Evolutionary conservation across 2,888 invertebrate genomes (phyloP).

Genomic region (Raillietiella orientalis): DNA sequence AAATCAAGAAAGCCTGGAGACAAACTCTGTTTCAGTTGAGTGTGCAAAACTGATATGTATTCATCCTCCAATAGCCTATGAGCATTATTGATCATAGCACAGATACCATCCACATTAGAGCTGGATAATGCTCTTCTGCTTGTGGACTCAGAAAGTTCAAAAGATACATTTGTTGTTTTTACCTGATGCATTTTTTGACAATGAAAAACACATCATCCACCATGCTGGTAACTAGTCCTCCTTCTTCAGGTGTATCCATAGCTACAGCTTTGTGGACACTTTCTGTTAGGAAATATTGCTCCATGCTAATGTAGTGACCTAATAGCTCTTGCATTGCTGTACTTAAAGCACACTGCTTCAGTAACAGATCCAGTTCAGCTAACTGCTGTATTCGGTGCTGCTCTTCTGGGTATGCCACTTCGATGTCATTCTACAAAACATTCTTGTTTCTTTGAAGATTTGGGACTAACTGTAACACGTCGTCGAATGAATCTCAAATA

Average conservation of each 20-base stretch:
- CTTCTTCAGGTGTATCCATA: slow-evolving; percentile 34
- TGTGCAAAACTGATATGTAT: slow-evolving; percentile 1
- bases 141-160: background rate
- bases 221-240: slow-evolving; percentile 36
- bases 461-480: slow-evolving; percentile 26
- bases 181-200: slow-evolving; percentile 71
- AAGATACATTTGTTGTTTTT: slow-evolving; percentile 8
- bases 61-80: slow-evolving; percentile 55
- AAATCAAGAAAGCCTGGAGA: slow-evolving; percentile 10
- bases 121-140: slow-evolving; percentile 68
- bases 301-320: slow-evolving; percentile 59
- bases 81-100: slow-evolving; percentile 82
- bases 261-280: slow-evolving; percentile 67
- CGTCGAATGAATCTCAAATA: slow-evolving; percentile 60
- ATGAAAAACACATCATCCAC: slow-evolving; percentile 96
- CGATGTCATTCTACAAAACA: slow-evolving; percentile 22
- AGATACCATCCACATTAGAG: slow-evolving; percentile 74
- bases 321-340: slow-evolving; percentile 21
- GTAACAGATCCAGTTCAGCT: slow-evolving; percentile 24
- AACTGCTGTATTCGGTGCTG: slow-evolving; percentile 14
- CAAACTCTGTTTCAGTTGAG: slow-evolving; percentile 4
- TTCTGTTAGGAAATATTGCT: slow-evolving; percentile 81
- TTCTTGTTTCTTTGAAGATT: slow-evolving; percentile 7
- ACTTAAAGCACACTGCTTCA: slow-evolving; percentile 25
- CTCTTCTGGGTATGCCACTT: slow-evolving; percentile 20